Base-by-base conservation (phyloP, 1,140 invertebrate species). In the Drosophila serrata region DNA sequence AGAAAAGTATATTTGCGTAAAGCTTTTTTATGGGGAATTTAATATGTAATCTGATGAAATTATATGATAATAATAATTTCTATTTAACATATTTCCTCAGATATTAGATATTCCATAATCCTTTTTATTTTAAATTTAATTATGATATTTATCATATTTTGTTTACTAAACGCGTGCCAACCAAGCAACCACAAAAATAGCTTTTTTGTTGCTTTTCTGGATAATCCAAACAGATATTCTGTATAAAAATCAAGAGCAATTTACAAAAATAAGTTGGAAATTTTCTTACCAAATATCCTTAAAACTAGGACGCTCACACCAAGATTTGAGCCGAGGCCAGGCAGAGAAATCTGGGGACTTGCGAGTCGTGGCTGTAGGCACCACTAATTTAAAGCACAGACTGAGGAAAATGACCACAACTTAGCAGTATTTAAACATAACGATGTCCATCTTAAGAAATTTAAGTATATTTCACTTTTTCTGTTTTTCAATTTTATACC, bases 161-260 rank as follows among this genome's bases (percentile, higher is more conserved):
- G 27, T 17, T 17, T 8, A 31, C 9, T 4, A 27, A 27, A 49
- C 0, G 24, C 46, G 46, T 48, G 46, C 46, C 46, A 48, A n/a
- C 7, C 3, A 27, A 48, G 4, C 13, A 2, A n/a, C 8, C n/a
- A 3, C 8, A n/a, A 49, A 49, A 49, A 27, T 48, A n/a, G 22
- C 24, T 27, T 27, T 27, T 0, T 49, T 31, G 46, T 29, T 49
- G 46, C 46, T n/a, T 31, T 49, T 17, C n/a, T 49, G 27, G 27
- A 31, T 49, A 49, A 48, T 48, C 46, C 46, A 48, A 9, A 27
- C 15, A 48, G 15, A 46, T 24, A 24, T 24, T 24, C 13, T 46
- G 43, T 11, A 43, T 43, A 12, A 42, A 13, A 43, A 3, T 11
- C 9, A 7, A 13, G 19, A 45, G 42, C 19, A 13, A 24, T 46